Evolutionary conservation across 2,888 invertebrate species (phyloP).

Genomic region (Crepidodera aurea): DNA sequence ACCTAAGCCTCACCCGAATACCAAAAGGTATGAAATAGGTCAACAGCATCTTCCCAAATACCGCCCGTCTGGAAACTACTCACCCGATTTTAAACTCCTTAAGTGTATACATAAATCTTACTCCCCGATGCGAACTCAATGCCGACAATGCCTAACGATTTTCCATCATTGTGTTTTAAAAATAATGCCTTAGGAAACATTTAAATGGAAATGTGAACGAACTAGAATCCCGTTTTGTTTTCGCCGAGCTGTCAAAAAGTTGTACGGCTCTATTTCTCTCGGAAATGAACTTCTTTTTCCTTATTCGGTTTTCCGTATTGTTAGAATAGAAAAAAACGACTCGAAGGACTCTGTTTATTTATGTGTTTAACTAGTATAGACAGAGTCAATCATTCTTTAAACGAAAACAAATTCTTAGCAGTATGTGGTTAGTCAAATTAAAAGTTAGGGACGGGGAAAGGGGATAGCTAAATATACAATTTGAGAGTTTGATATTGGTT

Average conservation of each 20-base stretch:
- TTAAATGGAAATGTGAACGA: constrained; percentile 21
- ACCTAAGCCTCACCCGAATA: background rate
- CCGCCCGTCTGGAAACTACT: constrained; percentile 6
- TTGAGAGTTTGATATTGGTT: too few species aligned
- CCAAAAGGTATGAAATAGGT: constrained; percentile 23
- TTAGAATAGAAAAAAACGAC: constrained; percentile 1
- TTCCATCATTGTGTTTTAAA: constrained; percentile 27
- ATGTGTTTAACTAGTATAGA: too few species aligned
- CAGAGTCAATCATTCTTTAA: too few species aligned
- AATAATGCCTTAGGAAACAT: constrained; percentile 27
- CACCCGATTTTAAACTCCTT: constrained; percentile 17
- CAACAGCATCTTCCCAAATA: constrained; percentile 1
- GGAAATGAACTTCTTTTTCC: constrained; percentile 16
- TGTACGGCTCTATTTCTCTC: constrained; percentile 14
- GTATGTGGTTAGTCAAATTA: too few species aligned
- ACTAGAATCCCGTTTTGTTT: constrained; percentile 14
- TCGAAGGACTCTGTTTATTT: too few species aligned
- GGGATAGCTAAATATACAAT: too few species aligned
- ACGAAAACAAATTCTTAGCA: too few species aligned
- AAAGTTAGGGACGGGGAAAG: too few species aligned
- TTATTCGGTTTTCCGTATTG: constrained; percentile 1
- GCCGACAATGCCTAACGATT: constrained; percentile 25
- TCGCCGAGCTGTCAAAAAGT: constrained; percentile 14
- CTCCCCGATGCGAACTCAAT: constrained; percentile 4
- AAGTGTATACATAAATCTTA: constrained; percentile 21